These are phyloP conservation scores for Rhabditoides inermis DNA, from an alignment of 2,888 invertebrate species.

Conservation along the genomic window DNA sequence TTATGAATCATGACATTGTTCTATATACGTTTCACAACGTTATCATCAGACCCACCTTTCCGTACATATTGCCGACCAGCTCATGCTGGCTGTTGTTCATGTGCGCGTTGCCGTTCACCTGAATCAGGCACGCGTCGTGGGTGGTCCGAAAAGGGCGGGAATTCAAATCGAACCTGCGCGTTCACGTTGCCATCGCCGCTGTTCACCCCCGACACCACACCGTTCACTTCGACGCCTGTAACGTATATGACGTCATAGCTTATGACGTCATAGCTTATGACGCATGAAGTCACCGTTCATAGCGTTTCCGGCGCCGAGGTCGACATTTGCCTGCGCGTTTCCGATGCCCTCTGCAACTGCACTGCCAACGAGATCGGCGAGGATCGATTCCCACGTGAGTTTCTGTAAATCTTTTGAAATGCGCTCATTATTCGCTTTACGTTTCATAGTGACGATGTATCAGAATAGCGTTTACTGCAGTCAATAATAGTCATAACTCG, in stretches of 20 bases:
- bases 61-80: slow-evolving; percentile 25
- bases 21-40: too few relatives aligned
- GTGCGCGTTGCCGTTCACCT: slow-evolving; percentile 26
- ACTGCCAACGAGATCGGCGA: slow-evolving; percentile 27
- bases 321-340: slow-evolving; percentile 35
- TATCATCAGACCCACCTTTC: too few relatives aligned
- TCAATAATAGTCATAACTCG: too few relatives aligned
- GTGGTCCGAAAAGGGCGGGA: not conserved
- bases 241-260: not conserved
- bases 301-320: slow-evolving; percentile 25
- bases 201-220: slow-evolving; percentile 31
- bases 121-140: not conserved
- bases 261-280: not conserved
- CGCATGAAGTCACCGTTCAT: too few relatives aligned
- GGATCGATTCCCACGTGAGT: slow-evolving; percentile 28
- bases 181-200: slow-evolving; percentile 23
- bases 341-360: slow-evolving; percentile 29
- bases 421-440: not conserved
- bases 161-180: slow-evolving; percentile 13
- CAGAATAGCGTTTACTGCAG: too few relatives aligned
- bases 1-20: too few relatives aligned
- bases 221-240: slow-evolving; percentile 33
- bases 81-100: slow-evolving; percentile 15
- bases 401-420: slow-evolving; percentile 7
- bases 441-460: not conserved